Evolutionary conservation across 1,140 invertebrate species (phyloP).

Genomic region (Agraylea sexmaculata): DNA sequence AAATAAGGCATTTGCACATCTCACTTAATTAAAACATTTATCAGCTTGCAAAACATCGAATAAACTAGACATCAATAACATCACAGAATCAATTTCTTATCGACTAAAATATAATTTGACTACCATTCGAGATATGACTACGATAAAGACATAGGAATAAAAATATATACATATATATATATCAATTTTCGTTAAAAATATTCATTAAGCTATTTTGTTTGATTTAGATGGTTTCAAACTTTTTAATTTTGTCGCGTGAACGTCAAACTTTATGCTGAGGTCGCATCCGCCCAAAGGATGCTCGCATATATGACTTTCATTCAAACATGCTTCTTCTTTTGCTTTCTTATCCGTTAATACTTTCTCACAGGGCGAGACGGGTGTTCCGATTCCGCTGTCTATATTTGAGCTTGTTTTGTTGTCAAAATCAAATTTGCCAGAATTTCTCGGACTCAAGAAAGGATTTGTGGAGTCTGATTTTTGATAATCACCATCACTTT

Average conservation of each 20-base stretch:
- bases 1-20: too few relatives aligned
- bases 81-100: too few relatives aligned
- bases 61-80: too few relatives aligned
- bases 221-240: conserved; percentile 30
- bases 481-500: conserved; percentile 24
- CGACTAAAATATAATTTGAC: too few relatives aligned
- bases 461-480: conserved; percentile 19
- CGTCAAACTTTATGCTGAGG: conserved; percentile 38
- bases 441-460: conserved; percentile 19
- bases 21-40: too few relatives aligned
- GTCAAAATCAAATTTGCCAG: conserved; percentile 10
- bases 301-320: too few relatives aligned
- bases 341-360: conserved; percentile 24
- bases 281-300: conserved; percentile 43
- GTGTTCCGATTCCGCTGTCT: conserved; percentile 30
- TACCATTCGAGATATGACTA: too few relatives aligned
- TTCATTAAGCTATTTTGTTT: too few relatives aligned
- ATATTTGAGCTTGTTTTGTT: conserved; percentile 13
- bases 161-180: too few relatives aligned
- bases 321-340: conserved; percentile 26
- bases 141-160: too few relatives aligned
- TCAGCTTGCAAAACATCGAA: too few relatives aligned
- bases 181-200: too few relatives aligned
- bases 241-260: conserved; percentile 35
- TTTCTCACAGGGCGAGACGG: conserved; percentile 23